Evolutionary conservation across 2,797 vertebrate genomes (phyloP).

Genomic region (Mormyrops attenuatus): DNA sequence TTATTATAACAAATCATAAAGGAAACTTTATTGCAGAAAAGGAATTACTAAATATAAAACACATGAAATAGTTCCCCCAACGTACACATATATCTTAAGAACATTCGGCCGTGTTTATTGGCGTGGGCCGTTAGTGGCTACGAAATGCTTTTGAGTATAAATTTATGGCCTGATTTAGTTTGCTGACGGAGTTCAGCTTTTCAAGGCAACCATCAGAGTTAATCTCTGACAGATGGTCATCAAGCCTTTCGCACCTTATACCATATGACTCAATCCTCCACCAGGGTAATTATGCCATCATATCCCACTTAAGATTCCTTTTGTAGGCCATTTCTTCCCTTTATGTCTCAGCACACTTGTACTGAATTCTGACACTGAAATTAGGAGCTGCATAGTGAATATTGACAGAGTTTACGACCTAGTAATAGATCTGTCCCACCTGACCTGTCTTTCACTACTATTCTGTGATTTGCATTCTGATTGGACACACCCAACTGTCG

Average conservation of each 20-base stretch:
- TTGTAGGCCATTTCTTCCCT: background rate
- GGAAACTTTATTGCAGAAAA: constrained; percentile 8
- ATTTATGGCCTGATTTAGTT: constrained; percentile 1
- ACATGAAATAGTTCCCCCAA: background rate
- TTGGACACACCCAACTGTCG: background rate
- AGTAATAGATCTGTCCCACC: background rate
- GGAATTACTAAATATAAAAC: background rate
- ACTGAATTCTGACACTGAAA: constrained; percentile 11
- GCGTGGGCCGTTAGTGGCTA: background rate
- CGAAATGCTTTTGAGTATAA: constrained; percentile 1
- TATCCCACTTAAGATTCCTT: constrained; percentile 8
- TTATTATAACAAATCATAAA: constrained; percentile 14
- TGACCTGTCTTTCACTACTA: background rate
- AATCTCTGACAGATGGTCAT: constrained; percentile 15
- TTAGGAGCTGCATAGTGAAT: background rate
- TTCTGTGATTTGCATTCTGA: background rate
- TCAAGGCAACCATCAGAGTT: background rate
- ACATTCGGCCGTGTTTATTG: background rate
- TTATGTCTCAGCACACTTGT: background rate
- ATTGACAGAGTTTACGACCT: background rate
- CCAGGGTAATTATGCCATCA: constrained; percentile 12
- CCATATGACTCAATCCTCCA: constrained; percentile 11
- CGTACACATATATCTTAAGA: background rate
- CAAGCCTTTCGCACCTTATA: background rate
- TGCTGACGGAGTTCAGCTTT: background rate